phyloP scores from a whole-genome alignment of 1,140 invertebrate species.

The Trichomalopsis sarcophagae region DNA sequence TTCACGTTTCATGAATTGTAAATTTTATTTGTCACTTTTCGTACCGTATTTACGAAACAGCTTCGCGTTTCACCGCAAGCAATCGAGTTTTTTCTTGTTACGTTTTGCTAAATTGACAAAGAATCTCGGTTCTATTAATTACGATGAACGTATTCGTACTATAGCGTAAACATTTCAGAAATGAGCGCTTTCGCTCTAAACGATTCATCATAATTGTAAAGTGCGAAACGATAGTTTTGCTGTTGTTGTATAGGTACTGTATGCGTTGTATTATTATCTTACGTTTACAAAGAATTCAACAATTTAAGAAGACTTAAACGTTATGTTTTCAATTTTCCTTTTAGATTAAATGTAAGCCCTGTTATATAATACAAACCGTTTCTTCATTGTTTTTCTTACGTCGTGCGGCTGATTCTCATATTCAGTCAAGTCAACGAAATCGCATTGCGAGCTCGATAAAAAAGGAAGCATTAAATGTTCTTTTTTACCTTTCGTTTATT shows the following conservation, averaged over 20 bases:
- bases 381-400: conserved; percentile 16
- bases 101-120: not conserved
- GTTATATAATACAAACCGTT: conserved; percentile 21
- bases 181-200: not conserved
- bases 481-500: not conserved
- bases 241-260: conserved; percentile 11
- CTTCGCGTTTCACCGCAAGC: not conserved
- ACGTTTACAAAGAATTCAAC: conserved; percentile 1
- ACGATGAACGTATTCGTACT: not conserved
- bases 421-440: not conserved
- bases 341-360: conserved; percentile 38
- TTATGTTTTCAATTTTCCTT: conserved; percentile 39
- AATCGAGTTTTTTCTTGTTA: not conserved
- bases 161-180: not conserved
- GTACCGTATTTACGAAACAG: not conserved
- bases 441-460: conserved; percentile 1
- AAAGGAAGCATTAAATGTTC: conserved; percentile 14
- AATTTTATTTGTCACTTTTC: not conserved
- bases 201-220: conserved; percentile 36
- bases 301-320: not conserved
- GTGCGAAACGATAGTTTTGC: conserved; percentile 22
- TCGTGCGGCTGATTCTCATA: conserved; percentile 17
- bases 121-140: not conserved
- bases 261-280: not conserved
- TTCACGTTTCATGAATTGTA: not conserved